Base-by-base conservation (phyloP, 1,140 invertebrate genomes). In the Drosophila suzukii region DNA sequence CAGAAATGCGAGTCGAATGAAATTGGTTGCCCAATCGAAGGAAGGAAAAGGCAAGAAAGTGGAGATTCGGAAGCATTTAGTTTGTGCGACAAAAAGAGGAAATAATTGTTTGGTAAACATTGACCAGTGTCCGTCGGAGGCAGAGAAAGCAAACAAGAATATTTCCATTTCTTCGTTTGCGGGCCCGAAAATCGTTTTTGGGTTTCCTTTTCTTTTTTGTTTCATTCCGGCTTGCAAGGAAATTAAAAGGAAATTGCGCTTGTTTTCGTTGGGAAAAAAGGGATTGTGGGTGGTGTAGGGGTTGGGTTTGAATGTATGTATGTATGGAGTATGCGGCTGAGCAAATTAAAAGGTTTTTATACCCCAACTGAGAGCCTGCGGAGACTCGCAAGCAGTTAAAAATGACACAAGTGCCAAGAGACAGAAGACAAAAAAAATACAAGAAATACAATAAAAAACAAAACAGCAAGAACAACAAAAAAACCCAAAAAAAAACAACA, bases 181-280 rank as follows among this genome's bases (percentile, higher is more conserved):
- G 10, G 73, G 15, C 54, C 47, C 47, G 46, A 66, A 66, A 63
- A 53, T 38, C 70, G 8, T 63, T 82, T 73, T 70, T 46, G 46
- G 36, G 24, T 50, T 24, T 49, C 55, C 27, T 43, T 57, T 34
- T 58, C 51, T 46, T 67, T 54, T 57, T 66, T 34, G 27, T 66
- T 41, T 57, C 53, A 61, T 62, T 65, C 63, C 58, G 61, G 62
- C 61, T 57, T 66, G 58, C 32, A 59, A 79, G 83, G 75, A 88
- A 88, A 88, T 89, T 89, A 75, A 89, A 84, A 81, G 84, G 84
- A 89, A 89, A 89, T 89, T 81, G 85, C 50, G 49, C 81, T 89
- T 90, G 85, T 84, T 86, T 75, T 68, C 34, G 15, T 30, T 17
- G 15, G 24, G 30, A 36, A 36, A 43, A 36, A 43, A 10, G 8